Conservation (phyloP, 2,797 vertebrate genomes). For the Tenualosa thibaudeaui region DNA sequence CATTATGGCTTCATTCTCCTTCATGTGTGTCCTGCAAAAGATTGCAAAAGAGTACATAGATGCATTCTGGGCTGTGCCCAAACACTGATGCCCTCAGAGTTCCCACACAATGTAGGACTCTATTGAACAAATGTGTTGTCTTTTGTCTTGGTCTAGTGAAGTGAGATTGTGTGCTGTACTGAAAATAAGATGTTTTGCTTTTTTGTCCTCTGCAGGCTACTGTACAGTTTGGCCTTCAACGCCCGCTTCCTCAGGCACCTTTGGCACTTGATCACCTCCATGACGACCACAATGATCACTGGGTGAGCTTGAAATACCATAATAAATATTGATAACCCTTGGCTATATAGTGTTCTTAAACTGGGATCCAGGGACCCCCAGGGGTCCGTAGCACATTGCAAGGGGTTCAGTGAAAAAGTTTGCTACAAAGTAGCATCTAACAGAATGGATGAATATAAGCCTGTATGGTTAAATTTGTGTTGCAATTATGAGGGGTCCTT, state of each 20-base stretch:
- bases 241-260: constrained; percentile 95
- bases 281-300: constrained; percentile 98
- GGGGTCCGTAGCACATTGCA: too few relatives aligned
- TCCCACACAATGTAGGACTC: background rate
- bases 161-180: constrained; percentile 30
- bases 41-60: background rate
- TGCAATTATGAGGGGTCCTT: too few relatives aligned
- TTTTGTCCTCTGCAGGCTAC: constrained; percentile 76
- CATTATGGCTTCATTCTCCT: background rate
- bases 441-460: too few relatives aligned
- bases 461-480: too few relatives aligned
- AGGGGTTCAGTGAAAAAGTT: too few relatives aligned
- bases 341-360: too few relatives aligned
- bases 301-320: constrained; percentile 77
- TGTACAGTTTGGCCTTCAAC: constrained; percentile 98
- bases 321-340: background rate
- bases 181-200: background rate
- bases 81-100: background rate
- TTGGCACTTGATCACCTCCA: constrained; percentile 94
- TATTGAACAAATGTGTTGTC: background rate
- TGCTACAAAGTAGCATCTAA: too few relatives aligned
- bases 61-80: background rate
- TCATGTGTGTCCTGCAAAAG: background rate
- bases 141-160: background rate
- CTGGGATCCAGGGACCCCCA: too few relatives aligned